Conservation (phyloP, 2,113 vertebrate species). For the Macroglossus sobrinus region DNA sequence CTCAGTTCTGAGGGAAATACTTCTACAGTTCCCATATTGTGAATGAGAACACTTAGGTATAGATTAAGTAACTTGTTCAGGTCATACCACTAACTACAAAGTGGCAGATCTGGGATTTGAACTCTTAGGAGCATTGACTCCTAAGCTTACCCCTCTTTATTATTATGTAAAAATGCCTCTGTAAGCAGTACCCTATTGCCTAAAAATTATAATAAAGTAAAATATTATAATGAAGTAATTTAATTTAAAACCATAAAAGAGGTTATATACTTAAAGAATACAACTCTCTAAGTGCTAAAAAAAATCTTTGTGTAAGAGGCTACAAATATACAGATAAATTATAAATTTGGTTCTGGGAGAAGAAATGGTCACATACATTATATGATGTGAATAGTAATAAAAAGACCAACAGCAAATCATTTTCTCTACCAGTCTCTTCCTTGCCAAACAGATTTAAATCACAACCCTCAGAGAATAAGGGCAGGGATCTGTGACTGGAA, state of each 20-base stretch:
- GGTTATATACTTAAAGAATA: neutral
- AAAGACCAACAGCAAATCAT: slow-evolving; percentile 6
- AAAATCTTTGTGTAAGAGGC: neutral
- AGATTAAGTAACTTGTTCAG: neutral
- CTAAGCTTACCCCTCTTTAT: neutral
- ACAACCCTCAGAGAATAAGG: neutral
- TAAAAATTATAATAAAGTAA: slow-evolving; percentile 9
- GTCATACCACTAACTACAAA: neutral
- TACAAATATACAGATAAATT: slow-evolving; percentile 1
- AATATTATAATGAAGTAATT: neutral
- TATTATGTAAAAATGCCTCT: neutral
- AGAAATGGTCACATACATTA: neutral
- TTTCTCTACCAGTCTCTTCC: slow-evolving; percentile 6
- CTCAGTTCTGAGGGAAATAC: neutral
- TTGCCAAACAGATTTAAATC: slow-evolving; percentile 50
- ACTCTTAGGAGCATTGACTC: neutral
- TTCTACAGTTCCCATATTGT: neutral
- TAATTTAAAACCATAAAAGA: neutral
- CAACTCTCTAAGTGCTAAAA: neutral
- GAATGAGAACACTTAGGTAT: neutral
- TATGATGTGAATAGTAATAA: neutral
- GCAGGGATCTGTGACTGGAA: neutral
- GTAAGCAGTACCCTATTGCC: neutral
- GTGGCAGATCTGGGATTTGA: neutral
- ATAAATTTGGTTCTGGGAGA: neutral